Percentiles rank a stretch among this genome's conserved stretches.
phyloP scores from a whole-genome alignment of 2,797 vertebrate genomes.

The Columba guinea region DNA sequence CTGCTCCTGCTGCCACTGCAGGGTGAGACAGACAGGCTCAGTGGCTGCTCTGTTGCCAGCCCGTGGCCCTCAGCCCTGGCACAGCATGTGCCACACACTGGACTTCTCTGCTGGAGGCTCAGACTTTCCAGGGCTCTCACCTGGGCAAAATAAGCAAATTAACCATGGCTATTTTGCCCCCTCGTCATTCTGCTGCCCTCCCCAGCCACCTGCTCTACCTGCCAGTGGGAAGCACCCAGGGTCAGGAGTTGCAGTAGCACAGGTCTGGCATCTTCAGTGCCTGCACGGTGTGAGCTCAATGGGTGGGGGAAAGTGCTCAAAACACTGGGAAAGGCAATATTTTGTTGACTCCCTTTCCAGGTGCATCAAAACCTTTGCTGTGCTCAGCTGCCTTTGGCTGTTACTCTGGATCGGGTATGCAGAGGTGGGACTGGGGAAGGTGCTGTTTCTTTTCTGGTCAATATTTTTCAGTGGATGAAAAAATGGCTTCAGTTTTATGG shows the following conservation, averaged over 20 bases:
- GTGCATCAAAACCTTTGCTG: neutral
- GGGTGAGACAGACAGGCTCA: accelerated
- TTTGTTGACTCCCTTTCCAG: neutral
- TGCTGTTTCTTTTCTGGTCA: neutral
- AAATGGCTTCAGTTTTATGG: neutral
- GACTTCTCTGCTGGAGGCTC: neutral
- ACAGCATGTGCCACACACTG: neutral
- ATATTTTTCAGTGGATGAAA: neutral
- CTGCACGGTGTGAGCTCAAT: accelerated
- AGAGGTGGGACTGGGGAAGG: neutral
- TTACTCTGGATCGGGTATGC: neutral
- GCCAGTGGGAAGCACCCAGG: accelerated
- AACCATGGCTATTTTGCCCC: neutral
- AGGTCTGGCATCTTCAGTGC: neutral
- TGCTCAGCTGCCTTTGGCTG: neutral
- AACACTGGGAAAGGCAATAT: neutral
- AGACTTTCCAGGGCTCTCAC: neutral
- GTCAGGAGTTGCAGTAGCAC: neutral
- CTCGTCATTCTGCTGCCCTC: neutral
- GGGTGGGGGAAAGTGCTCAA: neutral
- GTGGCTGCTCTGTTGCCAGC: neutral
- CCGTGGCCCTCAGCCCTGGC: neutral
- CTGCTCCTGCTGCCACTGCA: neutral
- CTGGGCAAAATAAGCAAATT: neutral
- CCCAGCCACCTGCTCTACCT: neutral